Conservation (phyloP, 2,888 invertebrate species). For the Brachyptera putata region DNA sequence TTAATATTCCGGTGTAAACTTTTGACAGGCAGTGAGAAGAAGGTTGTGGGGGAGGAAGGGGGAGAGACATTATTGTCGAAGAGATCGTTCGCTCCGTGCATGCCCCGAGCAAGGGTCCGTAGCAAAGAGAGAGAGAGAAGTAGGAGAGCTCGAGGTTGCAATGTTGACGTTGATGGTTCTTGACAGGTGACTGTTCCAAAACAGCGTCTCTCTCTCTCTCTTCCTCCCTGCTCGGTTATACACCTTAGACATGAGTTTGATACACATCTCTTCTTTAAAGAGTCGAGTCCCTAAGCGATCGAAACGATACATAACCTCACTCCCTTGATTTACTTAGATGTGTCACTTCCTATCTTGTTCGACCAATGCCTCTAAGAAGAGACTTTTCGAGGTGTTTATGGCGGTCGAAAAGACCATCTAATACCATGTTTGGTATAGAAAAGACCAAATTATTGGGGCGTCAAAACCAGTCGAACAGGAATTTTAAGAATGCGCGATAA, state of each 20-base stretch:
- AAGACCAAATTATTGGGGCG: too few species aligned
- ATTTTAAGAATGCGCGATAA: too few species aligned
- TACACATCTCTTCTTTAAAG: background rate
- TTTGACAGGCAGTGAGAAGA: conserved; percentile 13
- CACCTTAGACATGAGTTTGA: background rate
- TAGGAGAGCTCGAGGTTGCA: too few species aligned
- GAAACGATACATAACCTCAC: conserved; percentile 9
- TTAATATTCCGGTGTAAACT: conserved; percentile 18
- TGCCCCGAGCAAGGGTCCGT: too few species aligned
- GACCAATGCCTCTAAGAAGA: background rate
- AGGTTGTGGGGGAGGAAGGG: background rate
- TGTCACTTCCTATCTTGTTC: conserved; percentile 12
- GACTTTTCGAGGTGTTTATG: too few species aligned
- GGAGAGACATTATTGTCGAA: too few species aligned
- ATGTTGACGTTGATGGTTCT: conserved; percentile 26
- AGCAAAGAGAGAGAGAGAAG: too few species aligned
- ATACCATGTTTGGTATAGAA: too few species aligned
- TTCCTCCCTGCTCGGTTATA: background rate
- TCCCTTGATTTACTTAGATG: conserved; percentile 17
- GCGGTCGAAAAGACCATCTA: too few species aligned
- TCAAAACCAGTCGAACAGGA: too few species aligned
- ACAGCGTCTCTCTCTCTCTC: background rate
- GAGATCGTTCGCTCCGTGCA: background rate
- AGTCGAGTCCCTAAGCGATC: conserved; percentile 1
- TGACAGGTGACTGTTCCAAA: conserved; percentile 22